Evolutionary conservation across 2,797 vertebrate genomes (phyloP).

Genomic region (Brachymystax lenok): DNA sequence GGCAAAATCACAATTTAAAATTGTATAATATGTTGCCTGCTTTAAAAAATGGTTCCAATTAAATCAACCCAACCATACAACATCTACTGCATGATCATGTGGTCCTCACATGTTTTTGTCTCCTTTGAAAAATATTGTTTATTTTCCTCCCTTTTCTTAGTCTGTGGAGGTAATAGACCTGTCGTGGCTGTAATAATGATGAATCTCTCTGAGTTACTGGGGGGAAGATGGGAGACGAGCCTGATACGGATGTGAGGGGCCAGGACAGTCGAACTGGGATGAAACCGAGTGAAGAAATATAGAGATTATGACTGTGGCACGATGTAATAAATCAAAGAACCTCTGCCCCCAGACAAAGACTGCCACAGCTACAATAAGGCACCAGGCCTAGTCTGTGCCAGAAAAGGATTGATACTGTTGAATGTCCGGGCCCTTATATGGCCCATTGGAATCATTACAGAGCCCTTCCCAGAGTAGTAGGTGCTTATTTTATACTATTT

Average conservation of each 20-base stretch:
- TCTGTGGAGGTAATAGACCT: constrained; percentile 78
- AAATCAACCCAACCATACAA: too few relatives aligned
- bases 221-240: constrained; percentile 53
- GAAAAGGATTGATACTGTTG: too few relatives aligned
- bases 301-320: constrained; percentile 54
- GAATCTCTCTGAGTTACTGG: constrained; percentile 65
- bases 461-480: not conserved
- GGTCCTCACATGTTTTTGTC: too few relatives aligned
- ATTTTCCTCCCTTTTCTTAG: constrained; percentile 66
- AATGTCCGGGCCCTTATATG: not conserved
- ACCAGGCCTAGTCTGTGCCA: not conserved
- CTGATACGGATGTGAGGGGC: constrained; percentile 57
- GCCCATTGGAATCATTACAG: not conserved
- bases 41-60: too few relatives aligned
- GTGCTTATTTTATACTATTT: not conserved
- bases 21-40: too few relatives aligned
- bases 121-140: too few relatives aligned
- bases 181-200: constrained; percentile 77
- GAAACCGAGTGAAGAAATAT: constrained; percentile 55
- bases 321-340: constrained; percentile 64
- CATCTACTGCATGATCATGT: too few relatives aligned
- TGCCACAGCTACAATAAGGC: constrained; percentile 35
- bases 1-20: too few relatives aligned
- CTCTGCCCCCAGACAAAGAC: constrained; percentile 31
- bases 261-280: constrained; percentile 46